Percentiles rank a stretch among this genome's conserved stretches.
phyloP scores from a whole-genome alignment of 2,113 vertebrate species.

The Myotis brandtii region DNA sequence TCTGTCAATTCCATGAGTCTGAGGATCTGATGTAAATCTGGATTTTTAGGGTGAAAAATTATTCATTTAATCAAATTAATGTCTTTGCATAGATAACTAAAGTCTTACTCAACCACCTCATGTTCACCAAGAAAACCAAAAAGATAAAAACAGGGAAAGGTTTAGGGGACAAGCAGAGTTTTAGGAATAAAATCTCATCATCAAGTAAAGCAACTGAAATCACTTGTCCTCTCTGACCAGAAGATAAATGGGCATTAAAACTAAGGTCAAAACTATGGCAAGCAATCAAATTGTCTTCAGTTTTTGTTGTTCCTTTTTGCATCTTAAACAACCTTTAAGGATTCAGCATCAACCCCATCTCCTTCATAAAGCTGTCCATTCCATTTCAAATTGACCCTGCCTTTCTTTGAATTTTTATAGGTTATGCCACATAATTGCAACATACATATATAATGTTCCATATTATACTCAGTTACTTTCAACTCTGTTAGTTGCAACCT shows the following conservation, averaged over 20 bases:
- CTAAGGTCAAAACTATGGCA: background rate
- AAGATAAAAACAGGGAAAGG: background rate
- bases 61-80: slow-evolving; percentile 42
- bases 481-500: background rate
- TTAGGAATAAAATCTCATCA: background rate
- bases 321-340: background rate
- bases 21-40: slow-evolving; percentile 79
- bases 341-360: background rate
- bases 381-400: background rate
- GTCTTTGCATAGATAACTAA: background rate
- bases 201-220: background rate
- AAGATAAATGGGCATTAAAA: background rate
- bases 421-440: background rate
- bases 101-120: background rate
- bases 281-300: background rate
- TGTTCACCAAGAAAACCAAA: background rate
- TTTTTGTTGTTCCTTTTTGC: background rate
- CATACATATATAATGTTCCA: background rate
- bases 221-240: background rate
- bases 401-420: background rate
- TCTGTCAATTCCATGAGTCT: slow-evolving; percentile 79
- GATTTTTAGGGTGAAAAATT: slow-evolving; percentile 53
- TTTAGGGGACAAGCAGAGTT: background rate
- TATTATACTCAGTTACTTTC: background rate
- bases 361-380: background rate